Evolutionary conservation across 2,113 vertebrate species (phyloP).

Genomic region (Amazona guildingii): DNA sequence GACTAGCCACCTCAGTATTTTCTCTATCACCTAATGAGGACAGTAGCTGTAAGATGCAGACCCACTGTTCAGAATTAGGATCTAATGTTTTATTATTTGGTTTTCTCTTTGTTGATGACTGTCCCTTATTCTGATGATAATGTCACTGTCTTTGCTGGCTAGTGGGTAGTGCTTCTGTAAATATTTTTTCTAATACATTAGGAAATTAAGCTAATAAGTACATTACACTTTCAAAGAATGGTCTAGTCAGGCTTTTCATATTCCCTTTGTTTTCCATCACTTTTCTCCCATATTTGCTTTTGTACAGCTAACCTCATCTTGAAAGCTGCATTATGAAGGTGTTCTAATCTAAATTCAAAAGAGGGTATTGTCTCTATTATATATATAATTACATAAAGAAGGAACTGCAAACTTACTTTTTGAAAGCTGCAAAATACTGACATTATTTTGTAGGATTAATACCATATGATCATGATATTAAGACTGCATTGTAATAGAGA

Average conservation of each 20-base stretch:
- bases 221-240: not conserved
- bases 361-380: not conserved
- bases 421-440: not conserved
- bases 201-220: not conserved
- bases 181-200: not conserved
- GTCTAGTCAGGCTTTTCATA: not conserved
- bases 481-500: not conserved
- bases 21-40: not conserved
- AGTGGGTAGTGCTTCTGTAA: not conserved
- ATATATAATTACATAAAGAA: not conserved
- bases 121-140: not conserved
- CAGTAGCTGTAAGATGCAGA: not conserved
- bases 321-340: not conserved
- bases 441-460: not conserved
- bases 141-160: not conserved
- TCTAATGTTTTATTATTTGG: not conserved
- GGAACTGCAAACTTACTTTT: not conserved
- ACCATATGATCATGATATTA: not conserved
- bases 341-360: not conserved
- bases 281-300: not conserved
- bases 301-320: not conserved
- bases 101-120: not conserved
- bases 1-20: not conserved
- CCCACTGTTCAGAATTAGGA: not conserved
- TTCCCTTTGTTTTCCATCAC: not conserved